phyloP scores from a whole-genome alignment of 2,888 invertebrate genomes.

The Adineta ricciae region DNA sequence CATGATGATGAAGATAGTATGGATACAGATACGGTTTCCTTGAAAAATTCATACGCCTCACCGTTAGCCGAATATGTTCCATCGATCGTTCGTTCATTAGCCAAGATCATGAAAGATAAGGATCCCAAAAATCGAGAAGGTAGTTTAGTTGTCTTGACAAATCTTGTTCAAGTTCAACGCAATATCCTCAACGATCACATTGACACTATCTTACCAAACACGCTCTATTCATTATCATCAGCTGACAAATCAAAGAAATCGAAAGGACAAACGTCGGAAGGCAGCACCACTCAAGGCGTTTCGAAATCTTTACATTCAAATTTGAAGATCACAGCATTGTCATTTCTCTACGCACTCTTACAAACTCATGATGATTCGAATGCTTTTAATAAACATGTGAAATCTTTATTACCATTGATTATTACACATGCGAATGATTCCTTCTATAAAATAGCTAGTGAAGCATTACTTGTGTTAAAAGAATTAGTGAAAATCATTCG shows the following conservation, averaged over 20 bases:
- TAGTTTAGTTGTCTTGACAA: slow-evolving; percentile 77
- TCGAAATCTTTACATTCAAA: slow-evolving; percentile 53
- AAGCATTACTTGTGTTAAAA: slow-evolving; percentile 81
- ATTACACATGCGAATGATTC: slow-evolving; percentile 59
- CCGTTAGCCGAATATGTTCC: slow-evolving; percentile 57
- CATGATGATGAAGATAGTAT: slow-evolving; percentile 33
- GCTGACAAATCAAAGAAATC: slow-evolving; percentile 45
- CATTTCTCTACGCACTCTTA: slow-evolving; percentile 75
- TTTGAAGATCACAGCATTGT: slow-evolving; percentile 83
- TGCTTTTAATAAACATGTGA: slow-evolving; percentile 51
- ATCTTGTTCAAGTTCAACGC: slow-evolving; percentile 75
- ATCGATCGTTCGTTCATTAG: slow-evolving; percentile 73
- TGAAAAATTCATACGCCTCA: slow-evolving; percentile 23
- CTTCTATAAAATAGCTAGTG: slow-evolving; percentile 96
- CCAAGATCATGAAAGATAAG: slow-evolving; percentile 65
- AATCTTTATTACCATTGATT: background rate
- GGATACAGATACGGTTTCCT: slow-evolving; percentile 28
- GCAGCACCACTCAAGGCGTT: background rate
- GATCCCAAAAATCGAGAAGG: slow-evolving; percentile 50
- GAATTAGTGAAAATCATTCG: slow-evolving; percentile 84
- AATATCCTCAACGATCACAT: slow-evolving; percentile 76
- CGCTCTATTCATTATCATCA: slow-evolving; percentile 64
- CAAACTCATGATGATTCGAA: slow-evolving; percentile 58
- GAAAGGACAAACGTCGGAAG: background rate
- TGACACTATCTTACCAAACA: slow-evolving; percentile 72